Base-by-base conservation (phyloP, 2,888 invertebrate genomes). In the Drosophila austrosaltans region DNA sequence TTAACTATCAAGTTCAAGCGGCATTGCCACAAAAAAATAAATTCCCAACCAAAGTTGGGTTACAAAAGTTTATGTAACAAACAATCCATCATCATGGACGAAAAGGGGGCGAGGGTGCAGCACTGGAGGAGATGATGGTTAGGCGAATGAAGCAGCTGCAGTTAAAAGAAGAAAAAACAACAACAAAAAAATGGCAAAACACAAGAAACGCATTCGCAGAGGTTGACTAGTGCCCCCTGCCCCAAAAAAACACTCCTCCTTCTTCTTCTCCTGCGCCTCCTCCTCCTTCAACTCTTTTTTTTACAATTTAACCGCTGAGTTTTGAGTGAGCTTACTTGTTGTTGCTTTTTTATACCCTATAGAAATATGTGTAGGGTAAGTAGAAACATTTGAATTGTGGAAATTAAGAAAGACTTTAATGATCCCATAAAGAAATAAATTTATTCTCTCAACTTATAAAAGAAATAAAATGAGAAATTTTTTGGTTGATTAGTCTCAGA, bases 131-230 rank as follows among this genome's bases (percentile, higher is more conserved):
- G 59, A 28, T 44, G 65, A 28, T 44, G 63, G 8, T 12, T 22
- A 30, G 59, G 28, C 63, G 69, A 60, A 40, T 63, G 69, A 39
- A 22, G 36, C 16, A 53, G 77, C 79, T 77, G 77, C 67, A 66
- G 70, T 67, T 54, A 56, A 61, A 62, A 53, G 61, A 74, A 69
- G 64, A 67, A 76, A 72, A 77, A 72, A 79, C 16, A 16, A 16
- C 16, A 16, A 16, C 16, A 16, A 69, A 74, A 74, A 78, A 80
- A 79, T 64, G 71, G 64, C 69, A 77, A 81, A 89, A 81, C 81
- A 81, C 72, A 80, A 87, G 79, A 90, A 87, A 90, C 89, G 90
- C 89, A 89, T 85, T 89, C 75, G 75, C 77, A 78, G 36, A 57
- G 57, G 72, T 77, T 78, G 57, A 53, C 60, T 62, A 54, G 57